These are phyloP conservation scores for Taeniopygia guttata DNA, from an alignment of 2,797 vertebrate genomes.

Conservation along the genomic window DNA sequence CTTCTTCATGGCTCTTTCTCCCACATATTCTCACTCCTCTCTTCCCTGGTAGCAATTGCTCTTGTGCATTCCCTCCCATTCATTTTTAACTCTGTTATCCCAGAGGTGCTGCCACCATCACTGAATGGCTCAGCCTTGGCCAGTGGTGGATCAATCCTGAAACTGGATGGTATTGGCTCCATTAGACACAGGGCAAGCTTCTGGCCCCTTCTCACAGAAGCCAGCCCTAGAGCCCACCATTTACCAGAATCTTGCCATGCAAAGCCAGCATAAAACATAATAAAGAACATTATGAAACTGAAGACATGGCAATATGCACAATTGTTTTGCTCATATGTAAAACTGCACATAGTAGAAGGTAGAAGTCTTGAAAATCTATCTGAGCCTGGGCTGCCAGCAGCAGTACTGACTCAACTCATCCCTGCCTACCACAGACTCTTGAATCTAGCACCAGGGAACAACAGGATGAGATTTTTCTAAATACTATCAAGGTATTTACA, in stretches of 20 bases:
- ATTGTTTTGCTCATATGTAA: neutral
- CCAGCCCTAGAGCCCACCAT: neutral
- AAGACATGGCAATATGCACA: neutral
- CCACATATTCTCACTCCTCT: neutral
- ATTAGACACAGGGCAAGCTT: neutral
- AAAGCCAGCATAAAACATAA: neutral
- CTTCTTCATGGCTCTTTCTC: neutral
- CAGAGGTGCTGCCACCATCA: fast-evolving
- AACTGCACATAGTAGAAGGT: neutral
- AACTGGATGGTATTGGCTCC: neutral
- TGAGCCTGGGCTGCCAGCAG: neutral
- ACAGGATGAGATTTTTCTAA: neutral
- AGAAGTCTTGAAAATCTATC: neutral
- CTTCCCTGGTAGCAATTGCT: neutral
- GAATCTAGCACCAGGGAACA: neutral
- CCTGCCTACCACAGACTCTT: neutral
- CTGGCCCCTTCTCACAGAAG: neutral
- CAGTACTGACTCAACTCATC: neutral
- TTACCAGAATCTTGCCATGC: neutral
- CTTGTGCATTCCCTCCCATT: fast-evolving
- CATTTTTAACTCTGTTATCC: neutral
- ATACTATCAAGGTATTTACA: neutral
- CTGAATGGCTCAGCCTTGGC: neutral
- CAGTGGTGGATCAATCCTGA: neutral
- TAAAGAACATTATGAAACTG: neutral